phyloP scores from a whole-genome alignment of 2,113 vertebrate species.

The Hyaena hyaena region DNA sequence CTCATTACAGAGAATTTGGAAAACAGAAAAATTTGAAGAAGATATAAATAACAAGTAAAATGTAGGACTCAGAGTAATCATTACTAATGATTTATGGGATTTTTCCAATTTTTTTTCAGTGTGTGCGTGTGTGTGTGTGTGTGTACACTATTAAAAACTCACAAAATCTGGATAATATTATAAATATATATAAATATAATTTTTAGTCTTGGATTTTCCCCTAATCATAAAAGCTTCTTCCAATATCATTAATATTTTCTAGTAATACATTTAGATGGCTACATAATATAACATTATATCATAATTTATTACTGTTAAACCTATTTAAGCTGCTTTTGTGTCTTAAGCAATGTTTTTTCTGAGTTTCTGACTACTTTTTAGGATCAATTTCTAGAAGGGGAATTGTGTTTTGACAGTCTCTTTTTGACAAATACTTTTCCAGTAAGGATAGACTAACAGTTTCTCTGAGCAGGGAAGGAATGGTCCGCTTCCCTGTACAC shows the following conservation, averaged over 20 bases:
- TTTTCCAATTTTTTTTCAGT: background rate
- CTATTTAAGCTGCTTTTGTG: background rate
- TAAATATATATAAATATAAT: background rate
- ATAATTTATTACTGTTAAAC: background rate
- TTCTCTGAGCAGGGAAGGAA: background rate
- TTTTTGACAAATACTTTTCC: background rate
- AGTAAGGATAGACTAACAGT: background rate
- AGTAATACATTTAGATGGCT: background rate
- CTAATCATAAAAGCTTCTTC: background rate
- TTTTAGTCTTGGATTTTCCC: background rate
- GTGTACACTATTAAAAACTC: background rate
- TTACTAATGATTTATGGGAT: background rate
- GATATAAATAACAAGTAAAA: background rate
- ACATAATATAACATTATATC: background rate
- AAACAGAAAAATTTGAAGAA: background rate
- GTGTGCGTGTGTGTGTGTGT: background rate
- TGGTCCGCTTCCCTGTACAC: background rate
- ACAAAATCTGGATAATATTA: background rate
- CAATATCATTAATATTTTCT: background rate
- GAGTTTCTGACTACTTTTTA: background rate
- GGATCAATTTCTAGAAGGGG: background rate
- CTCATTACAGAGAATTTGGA: background rate
- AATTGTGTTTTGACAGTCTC: background rate
- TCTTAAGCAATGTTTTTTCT: background rate
- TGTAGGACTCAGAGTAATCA: background rate